Base-by-base conservation (phyloP, 1,140 invertebrate genomes). In the Steinernema khuongi region DNA sequence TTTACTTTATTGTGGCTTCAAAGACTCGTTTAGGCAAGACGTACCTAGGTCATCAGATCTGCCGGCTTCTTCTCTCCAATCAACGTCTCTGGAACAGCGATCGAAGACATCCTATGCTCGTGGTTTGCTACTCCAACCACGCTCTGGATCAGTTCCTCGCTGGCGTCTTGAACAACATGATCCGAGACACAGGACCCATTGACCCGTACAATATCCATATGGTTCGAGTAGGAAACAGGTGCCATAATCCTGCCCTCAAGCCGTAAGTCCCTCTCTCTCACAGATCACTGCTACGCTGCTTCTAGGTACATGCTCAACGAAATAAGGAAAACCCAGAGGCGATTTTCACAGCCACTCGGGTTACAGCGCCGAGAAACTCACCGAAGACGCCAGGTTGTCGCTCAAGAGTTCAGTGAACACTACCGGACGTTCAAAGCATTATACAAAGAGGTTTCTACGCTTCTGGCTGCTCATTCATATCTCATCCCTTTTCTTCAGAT, bases 81-180 rank as follows among this genome's bases (percentile, higher is more conserved):
- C n/a, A 50, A 17, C 17, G 14, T n/a, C 31, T 70, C 1, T 78
- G 68, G 77, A 71, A 71, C 83, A 26, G 85, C 82, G 18, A 86
- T 84, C 14, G 86, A 85, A 86, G n/a, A 85, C 86, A 74, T 19
- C 90, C 91, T 1, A 90, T 94, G 70, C 84, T 94, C 0, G 87
- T 94, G 14, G 89, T 94, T 26, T 92, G 92, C 81, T 93, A 90
- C 77, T 93, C 92, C 0, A 94, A 94, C 83, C 92, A 94, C 85
- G 92, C 93, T 0, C 83, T 94, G 1, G 93, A 94, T 87, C 92
- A 94, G 83, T 94, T 94, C 87, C 85, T 94, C n/a, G 90, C 92
- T 84, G 91, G 90, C 26, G 87, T 92, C 7, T 80, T 89, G 11
- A 17, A 72, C 17, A 73, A 67, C 33, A 60, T 81, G 31, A 22